Base-by-base conservation (phyloP, 1,140 invertebrate genomes). In the Hirudo medicinalis region DNA sequence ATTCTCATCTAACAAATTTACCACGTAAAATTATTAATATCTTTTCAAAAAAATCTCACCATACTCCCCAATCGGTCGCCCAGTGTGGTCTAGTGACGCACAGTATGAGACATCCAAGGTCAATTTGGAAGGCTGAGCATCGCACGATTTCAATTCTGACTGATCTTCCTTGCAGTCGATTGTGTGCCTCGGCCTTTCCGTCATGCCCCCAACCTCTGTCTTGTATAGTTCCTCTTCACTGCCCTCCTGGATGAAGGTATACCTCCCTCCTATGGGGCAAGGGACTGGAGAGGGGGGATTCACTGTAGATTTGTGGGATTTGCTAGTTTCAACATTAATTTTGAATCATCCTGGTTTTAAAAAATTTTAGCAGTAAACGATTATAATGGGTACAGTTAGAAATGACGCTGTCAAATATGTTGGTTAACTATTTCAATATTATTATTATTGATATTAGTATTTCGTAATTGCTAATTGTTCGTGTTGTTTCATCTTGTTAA, bases 181-280 rank as follows among this genome's bases (percentile, higher is more conserved):
- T 79, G 91, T 92, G 3, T 92, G 91, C 76, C 93, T 86, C 25
- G 94, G 94, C 78, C 90, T 91, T 54, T 92, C 83, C 0, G 94
- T 97, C 0, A 97, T 91, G 79, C 94, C 94, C 67, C 94, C 91
- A 78, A 97, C 95, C 80, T 92, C 85, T 5, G 92, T 97, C 82
- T 89, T 89, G 79, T 97, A 96, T 25, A 85, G 86, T 54, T 81
- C 80, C 25, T 76, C 72, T 43, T 72, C n/a, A 57, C 91, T 88
- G 75, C 94, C 91, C 43, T 91, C 91, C 82, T 97, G 94, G 0
- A 87, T 87, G 78, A 97, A 97, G 79, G 89, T 90, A 76, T 92
- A 97, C 82, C 96, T 95, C 9, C 95, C 94, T 60, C 92, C 93
- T 0, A 98, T 88, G 0, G 95, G 94, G 82, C 94, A 97, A 68